Base-by-base conservation (phyloP, 2,797 vertebrate genomes). In the Acanthurus leucopareius region DNA sequence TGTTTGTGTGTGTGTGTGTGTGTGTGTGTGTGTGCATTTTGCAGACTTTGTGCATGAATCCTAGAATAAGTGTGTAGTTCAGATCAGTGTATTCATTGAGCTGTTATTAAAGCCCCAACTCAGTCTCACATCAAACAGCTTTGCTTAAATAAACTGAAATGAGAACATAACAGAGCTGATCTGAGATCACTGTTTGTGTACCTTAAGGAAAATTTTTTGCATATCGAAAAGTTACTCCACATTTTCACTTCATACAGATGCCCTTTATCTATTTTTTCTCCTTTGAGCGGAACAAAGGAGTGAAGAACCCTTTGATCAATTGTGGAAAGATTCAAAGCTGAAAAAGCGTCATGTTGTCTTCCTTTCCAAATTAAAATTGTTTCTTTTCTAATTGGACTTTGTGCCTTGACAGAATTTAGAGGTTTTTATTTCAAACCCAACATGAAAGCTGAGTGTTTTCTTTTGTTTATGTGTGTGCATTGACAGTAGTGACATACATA, bases 321-420 rank as follows among this genome's bases (percentile, higher is more conserved):
- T 68, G 53, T 47, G 60, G 15, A 70, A 63, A 70, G 59, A 84
- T 67, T 47, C 63, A 69, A 35, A 68, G 76, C 82, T 79, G 67
- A 68, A 81, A 79, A 79, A 71, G 61, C 73, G 77, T 68, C 69
- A 54, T 40, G 58, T 51, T 76, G 59, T 80, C 79, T 74, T 67
- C 40, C 32, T 59, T 65, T 75, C 40, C 58, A 52, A 83, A 79
- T 64, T 79, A 44, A 82, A 84, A 51, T 73, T 3, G 3, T 59
- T 82, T 54, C 25, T 71, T 78, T 77, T 81, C 62, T 88, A 83
- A 88, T 84, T 87, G 68, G 60, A n/a, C 48, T 73, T 64, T 28
- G 19, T 64, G 69, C 52, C 63, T 84, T 48, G 4, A 52, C 81
- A 78, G 75, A 84, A 51, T 80, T 73, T 47, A 3, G n/a, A 51